phyloP scores from a whole-genome alignment of 1,140 invertebrate species.

The Drosophila kepulauana region DNA sequence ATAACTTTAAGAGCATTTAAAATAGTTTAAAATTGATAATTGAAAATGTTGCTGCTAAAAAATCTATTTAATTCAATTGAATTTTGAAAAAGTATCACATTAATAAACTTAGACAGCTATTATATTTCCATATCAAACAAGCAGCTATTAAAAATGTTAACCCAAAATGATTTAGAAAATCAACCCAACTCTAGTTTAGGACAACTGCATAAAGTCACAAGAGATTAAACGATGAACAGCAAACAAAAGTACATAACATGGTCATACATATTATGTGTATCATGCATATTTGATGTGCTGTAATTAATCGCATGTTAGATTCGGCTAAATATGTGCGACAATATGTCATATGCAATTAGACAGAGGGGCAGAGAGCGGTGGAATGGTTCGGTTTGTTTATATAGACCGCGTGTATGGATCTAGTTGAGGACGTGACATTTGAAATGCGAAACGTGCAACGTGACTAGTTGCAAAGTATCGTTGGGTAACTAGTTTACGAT shows the following conservation, averaged over 20 bases:
- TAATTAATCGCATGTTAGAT: constrained; percentile 12
- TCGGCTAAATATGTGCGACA: constrained; percentile 1
- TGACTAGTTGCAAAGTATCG: constrained; percentile 17
- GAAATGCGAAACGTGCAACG: constrained; percentile 10
- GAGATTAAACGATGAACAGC: neutral
- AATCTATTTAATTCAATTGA: too few relatives aligned
- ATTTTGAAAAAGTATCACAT: too few relatives aligned
- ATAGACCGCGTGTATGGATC: constrained; percentile 16
- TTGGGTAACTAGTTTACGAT: constrained; percentile 4
- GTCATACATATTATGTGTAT: neutral
- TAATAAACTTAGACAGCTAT: too few relatives aligned
- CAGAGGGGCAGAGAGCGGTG: neutral
- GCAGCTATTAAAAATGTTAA: too few relatives aligned
- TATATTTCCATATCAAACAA: too few relatives aligned
- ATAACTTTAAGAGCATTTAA: too few relatives aligned
- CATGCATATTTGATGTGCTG: constrained; percentile 2
- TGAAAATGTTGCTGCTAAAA: too few relatives aligned
- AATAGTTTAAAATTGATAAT: too few relatives aligned
- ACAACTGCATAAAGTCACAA: neutral
- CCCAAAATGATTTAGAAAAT: neutral
- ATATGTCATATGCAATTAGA: constrained; percentile 13
- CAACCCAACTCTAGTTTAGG: neutral
- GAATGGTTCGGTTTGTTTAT: neutral
- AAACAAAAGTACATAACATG: neutral
- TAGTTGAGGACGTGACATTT: constrained; percentile 12